Evolutionary conservation across 2,797 vertebrate species (phyloP), one percentile per base, ranked within the genome.

Genomic region (Acanthopagrus latus): DNA sequence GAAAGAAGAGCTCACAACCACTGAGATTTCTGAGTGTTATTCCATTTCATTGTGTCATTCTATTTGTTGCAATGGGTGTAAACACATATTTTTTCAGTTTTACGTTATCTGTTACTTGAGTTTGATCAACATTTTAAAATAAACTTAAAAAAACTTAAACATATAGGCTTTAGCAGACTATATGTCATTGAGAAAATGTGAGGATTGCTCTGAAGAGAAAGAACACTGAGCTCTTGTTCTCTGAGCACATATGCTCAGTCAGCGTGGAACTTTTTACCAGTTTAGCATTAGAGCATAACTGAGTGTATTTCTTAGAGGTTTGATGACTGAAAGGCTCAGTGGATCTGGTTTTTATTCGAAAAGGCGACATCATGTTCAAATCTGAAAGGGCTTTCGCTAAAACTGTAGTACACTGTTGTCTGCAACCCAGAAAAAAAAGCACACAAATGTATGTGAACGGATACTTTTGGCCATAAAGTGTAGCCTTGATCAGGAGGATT

Each of bases 381-480:
- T 9, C 7, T 1, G 5, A 41, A 41, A 13, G 18, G 14, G 17
- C 8, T 8, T 46, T 52, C 29, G 5, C 20, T 5, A n/a, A 54
- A 47, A 69, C 12, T 44, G 13, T 14, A 54, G 55, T 27, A 43
- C 13, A 21, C 3, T n/a, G 27, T 16, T 52, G 5, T 18, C 12
- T 23, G 23, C 11, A 25, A 41, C 1, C 2, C 8, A 3, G 4
- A 7, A 20, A 1, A 2, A 54, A 57, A 68, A 13, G 11, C 38
- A 13, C 12, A 51, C 7, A 65, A 18, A 48, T n/a, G 0, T 17
- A 10, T 20, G 33, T 33, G 16, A 38, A 65, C 11, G 52, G 29
- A 66, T 67, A 60, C 18, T 72, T 71, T 60, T 65, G 46, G 56
- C 56, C 66, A 63, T 62, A 74, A 54, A 54, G 59, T 66, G 69